Evolutionary conservation across 1,140 invertebrate genomes (phyloP).

Genomic region (Pseudobourletiella spinata): DNA sequence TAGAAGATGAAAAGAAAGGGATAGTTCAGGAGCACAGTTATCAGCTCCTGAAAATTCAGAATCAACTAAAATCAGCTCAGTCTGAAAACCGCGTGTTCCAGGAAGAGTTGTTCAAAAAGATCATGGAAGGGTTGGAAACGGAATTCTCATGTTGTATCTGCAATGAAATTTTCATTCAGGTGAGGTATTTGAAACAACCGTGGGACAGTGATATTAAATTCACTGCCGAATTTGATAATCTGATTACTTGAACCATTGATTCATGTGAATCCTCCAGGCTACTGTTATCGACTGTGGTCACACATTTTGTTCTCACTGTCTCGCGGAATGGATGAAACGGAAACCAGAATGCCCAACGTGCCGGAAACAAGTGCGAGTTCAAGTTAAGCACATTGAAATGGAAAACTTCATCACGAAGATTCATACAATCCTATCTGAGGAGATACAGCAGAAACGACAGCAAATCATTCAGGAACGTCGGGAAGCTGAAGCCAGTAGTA

Average conservation of each 20-base stretch:
- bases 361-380: conserved; percentile 41
- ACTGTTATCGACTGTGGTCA: conserved; percentile 65
- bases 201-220: too few species aligned
- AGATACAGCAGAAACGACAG: conserved; percentile 11
- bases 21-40: too few species aligned
- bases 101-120: conserved; percentile 46
- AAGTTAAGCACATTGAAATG: conserved; percentile 40
- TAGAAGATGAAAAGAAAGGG: too few species aligned
- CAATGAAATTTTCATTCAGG: conserved; percentile 60
- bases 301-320: conserved; percentile 66
- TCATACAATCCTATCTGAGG: conserved; percentile 12
- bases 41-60: too few species aligned
- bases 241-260: too few species aligned
- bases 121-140: conserved; percentile 58
- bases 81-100: conserved; percentile 34
- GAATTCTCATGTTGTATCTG: conserved; percentile 71
- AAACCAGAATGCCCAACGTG: conserved; percentile 66
- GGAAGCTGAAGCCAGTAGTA: conserved; percentile 1
- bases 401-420: conserved; percentile 43
- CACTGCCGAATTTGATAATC: too few species aligned
- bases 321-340: conserved; percentile 60
- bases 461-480: conserved; percentile 1
- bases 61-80: background rate
- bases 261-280: too few species aligned
- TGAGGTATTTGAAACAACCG: conserved; percentile 27